Conservation (phyloP, 2,113 vertebrate species). For the Phalacrocorax aristotelis region DNA sequence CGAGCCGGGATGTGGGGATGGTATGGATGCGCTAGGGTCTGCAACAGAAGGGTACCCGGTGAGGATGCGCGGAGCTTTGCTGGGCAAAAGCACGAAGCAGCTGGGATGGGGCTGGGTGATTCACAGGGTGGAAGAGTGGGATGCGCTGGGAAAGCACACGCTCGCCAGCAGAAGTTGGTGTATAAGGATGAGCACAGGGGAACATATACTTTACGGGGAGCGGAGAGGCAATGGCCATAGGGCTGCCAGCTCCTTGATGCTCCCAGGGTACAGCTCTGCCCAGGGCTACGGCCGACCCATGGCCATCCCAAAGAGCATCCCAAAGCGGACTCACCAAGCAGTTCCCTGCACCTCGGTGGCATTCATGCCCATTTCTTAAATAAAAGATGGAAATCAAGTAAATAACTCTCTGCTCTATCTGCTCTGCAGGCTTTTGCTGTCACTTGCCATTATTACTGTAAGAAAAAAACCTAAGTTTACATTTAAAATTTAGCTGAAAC, state of each 20-base stretch:
- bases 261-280: fast-evolving
- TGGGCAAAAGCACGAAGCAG: fast-evolving
- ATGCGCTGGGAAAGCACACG: fast-evolving
- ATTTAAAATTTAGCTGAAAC: not conserved
- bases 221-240: fast-evolving
- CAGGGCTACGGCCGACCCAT: not conserved
- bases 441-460: not conserved
- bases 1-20: fast-evolving
- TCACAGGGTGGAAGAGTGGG: not conserved
- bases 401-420: not conserved
- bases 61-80: fast-evolving
- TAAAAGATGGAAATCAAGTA: fast-evolving
- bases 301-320: not conserved
- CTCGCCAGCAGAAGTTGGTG: not conserved
- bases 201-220: fast-evolving
- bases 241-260: not conserved
- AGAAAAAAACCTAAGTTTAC: not conserved
- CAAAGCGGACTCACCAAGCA: fast-evolving
- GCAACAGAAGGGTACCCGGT: fast-evolving
- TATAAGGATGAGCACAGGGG: fast-evolving
- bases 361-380: fast-evolving
- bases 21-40: fast-evolving
- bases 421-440: not conserved
- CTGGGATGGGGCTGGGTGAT: fast-evolving
- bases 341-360: fast-evolving